phyloP scores from a whole-genome alignment of 2,113 vertebrate species.

The Passerina amoena region DNA sequence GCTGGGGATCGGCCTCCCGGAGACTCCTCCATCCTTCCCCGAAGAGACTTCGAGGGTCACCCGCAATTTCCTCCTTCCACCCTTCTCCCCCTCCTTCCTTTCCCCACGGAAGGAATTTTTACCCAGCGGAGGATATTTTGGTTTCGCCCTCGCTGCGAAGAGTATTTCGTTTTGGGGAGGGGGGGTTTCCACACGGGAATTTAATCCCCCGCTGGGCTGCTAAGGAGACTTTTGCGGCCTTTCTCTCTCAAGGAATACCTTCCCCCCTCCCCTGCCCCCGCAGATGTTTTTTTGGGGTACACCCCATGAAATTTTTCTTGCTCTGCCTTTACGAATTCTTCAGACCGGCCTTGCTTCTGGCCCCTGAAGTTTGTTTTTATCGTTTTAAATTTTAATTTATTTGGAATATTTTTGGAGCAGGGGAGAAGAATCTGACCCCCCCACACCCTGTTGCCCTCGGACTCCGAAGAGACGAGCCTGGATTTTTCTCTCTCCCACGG shows the following conservation, averaged over 20 bases:
- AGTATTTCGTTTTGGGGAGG: background rate
- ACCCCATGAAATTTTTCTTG: constrained; percentile 20
- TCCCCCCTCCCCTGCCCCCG: constrained; percentile 12
- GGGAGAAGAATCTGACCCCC: constrained; percentile 33
- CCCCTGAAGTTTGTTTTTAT: constrained; percentile 13
- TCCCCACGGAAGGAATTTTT: constrained; percentile 44
- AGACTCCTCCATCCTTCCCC: constrained; percentile 46
- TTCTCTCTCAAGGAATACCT: constrained; percentile 55
- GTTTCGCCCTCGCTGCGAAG: constrained; percentile 32
- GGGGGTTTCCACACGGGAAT: constrained; percentile 9
- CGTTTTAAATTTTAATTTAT: constrained; percentile 55
- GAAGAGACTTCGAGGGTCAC: constrained; percentile 52
- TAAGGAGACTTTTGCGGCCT: constrained; percentile 48
- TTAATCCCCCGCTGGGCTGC: constrained; percentile 1
- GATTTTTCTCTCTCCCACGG: constrained; percentile 35
- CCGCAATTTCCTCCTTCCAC: constrained; percentile 33
- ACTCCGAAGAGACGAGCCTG: constrained; percentile 51
- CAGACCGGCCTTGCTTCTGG: background rate
- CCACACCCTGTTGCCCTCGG: constrained; percentile 29
- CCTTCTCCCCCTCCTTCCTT: background rate
- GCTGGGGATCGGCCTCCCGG: constrained; percentile 1
- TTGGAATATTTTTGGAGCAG: constrained; percentile 48
- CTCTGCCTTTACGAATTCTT: constrained; percentile 29
- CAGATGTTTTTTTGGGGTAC: constrained; percentile 51
- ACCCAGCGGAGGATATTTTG: constrained; percentile 32